phyloP scores from a whole-genome alignment of 2,113 vertebrate genomes.

The Lucifuga dentata region DNA sequence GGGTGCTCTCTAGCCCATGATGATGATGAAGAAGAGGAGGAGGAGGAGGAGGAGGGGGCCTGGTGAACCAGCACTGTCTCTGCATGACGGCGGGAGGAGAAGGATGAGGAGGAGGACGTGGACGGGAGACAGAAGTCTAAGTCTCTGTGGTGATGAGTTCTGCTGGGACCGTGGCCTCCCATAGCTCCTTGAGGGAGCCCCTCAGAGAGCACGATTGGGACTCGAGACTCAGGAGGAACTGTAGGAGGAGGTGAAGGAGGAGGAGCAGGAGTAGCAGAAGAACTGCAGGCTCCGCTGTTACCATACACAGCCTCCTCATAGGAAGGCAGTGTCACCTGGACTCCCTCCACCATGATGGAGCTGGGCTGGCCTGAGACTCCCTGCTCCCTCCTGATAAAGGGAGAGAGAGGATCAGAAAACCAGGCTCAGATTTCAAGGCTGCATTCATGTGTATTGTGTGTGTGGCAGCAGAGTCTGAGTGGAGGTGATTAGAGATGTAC shows the following conservation, averaged over 20 bases:
- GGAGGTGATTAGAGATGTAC: constrained; percentile 41
- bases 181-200: constrained; percentile 82
- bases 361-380: constrained; percentile 92
- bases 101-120: constrained; percentile 85
- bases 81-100: constrained; percentile 82
- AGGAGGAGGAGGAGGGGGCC: constrained; percentile 84
- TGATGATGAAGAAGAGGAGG: constrained; percentile 81
- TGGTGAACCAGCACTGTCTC: constrained; percentile 96
- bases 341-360: constrained; percentile 96
- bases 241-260: constrained; percentile 62
- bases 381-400: constrained; percentile 89
- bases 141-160: constrained; percentile 77
- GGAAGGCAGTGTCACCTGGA: constrained; percentile 94
- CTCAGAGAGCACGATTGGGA: constrained; percentile 96
- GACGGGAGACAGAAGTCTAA: constrained; percentile 86
- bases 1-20: constrained; percentile 89
- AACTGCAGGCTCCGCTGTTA: constrained; percentile 83
- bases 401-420: constrained; percentile 14
- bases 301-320: constrained; percentile 99
- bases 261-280: constrained; percentile 56
- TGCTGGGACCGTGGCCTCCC: constrained; percentile 74
- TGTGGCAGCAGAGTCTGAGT: constrained; percentile 24
- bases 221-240: constrained; percentile 88
- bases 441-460: constrained; percentile 9
- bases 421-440: not conserved